Evolutionary conservation across 2,797 vertebrate species (phyloP).

Genomic region (Sarcoramphus papa): DNA sequence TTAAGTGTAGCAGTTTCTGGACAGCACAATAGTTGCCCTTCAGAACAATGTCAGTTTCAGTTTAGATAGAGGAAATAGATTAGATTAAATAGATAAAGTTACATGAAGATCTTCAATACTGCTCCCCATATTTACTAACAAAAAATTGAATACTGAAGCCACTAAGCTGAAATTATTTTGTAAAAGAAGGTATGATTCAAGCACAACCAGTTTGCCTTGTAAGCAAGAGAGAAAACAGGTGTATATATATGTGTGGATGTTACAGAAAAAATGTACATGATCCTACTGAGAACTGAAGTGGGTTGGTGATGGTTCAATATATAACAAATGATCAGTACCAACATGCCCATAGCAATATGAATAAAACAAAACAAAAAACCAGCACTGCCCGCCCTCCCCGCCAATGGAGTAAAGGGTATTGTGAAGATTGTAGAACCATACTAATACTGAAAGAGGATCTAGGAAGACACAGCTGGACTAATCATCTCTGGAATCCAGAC

Average conservation of each 20-base stretch:
- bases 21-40: background rate
- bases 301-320: background rate
- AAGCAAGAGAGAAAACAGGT: background rate
- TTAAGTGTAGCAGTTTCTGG: background rate
- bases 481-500: background rate
- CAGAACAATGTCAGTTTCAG: background rate
- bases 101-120: background rate
- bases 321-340: background rate
- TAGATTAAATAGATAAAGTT: background rate
- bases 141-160: background rate
- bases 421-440: background rate
- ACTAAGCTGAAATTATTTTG: background rate
- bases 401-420: background rate
- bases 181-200: background rate
- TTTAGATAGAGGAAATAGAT: background rate
- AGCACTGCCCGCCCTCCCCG: fast-evolving
- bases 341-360: background rate
- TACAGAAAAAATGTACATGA: background rate
- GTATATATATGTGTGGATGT: background rate
- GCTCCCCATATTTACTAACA: background rate
- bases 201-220: background rate
- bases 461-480: background rate
- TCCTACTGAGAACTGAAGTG: fast-evolving
- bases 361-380: background rate
- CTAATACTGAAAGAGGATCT: background rate